Percentiles rank a stretch among this genome's conserved stretches.
These are phyloP conservation scores for Fukomys damarensis DNA, from an alignment of 2,113 vertebrate species.

Conservation along the genomic window DNA sequence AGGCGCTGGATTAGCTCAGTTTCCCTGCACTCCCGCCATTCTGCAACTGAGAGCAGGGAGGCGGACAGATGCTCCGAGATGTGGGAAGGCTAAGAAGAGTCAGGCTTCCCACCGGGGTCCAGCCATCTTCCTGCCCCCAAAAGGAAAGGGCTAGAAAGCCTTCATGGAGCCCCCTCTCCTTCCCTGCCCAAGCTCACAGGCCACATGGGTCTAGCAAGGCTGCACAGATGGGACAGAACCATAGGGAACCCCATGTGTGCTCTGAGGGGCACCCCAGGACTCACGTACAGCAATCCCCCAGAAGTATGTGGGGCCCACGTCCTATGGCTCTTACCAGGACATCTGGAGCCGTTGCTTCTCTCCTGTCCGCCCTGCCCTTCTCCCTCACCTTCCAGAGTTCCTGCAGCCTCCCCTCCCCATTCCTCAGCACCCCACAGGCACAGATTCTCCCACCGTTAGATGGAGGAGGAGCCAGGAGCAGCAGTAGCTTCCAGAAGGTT, in stretches of 20 bases:
- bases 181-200: neutral
- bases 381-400: neutral
- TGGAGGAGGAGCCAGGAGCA: neutral
- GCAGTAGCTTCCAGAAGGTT: neutral
- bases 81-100: constrained; percentile 6
- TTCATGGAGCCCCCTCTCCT: neutral
- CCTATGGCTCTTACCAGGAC: rapidly evolving
- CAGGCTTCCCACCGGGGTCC: neutral
- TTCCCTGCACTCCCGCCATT: neutral
- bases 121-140: neutral
- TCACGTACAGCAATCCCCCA: neutral
- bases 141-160: neutral
- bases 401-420: neutral
- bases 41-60: neutral
- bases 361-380: neutral
- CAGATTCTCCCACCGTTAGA: neutral
- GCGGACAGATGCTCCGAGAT: neutral
- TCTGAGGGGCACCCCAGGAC: too few species aligned
- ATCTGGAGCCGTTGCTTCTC: neutral
- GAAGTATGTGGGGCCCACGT: neutral
- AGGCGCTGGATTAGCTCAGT: neutral
- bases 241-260: neutral
- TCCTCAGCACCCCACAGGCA: neutral
- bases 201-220: neutral
- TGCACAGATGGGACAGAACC: neutral